These are phyloP conservation scores for Orussus abietinus DNA, from an alignment of 1,140 invertebrate species.

Conservation along the genomic window DNA sequence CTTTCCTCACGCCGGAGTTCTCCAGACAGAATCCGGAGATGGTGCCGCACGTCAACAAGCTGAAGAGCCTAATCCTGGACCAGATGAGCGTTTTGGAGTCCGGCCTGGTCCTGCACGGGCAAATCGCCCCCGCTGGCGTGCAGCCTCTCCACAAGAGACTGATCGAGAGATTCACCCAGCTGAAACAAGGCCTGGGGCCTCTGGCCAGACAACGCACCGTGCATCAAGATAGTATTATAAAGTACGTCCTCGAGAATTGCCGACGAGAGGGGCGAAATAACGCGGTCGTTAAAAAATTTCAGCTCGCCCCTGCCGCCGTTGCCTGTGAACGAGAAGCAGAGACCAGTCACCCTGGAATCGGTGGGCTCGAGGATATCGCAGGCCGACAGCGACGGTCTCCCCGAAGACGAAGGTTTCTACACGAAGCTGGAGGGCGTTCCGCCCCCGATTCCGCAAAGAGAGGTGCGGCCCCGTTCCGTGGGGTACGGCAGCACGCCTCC, in stretches of 20 bases:
- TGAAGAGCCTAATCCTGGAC: slow-evolving; percentile 73
- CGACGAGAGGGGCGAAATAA: too few species aligned
- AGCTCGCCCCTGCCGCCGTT: slow-evolving; percentile 70
- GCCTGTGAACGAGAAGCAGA: slow-evolving; percentile 58
- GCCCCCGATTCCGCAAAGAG: slow-evolving; percentile 59
- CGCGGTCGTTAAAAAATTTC: too few species aligned
- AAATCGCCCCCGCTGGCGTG: slow-evolving; percentile 75
- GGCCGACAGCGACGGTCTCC: slow-evolving; percentile 37
- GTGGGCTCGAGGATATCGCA: slow-evolving; percentile 36
- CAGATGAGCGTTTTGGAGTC: slow-evolving; percentile 77
- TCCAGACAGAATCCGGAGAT: slow-evolving; percentile 70
- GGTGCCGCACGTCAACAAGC: slow-evolving; percentile 67
- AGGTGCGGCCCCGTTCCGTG: slow-evolving; percentile 56
- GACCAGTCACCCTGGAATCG: slow-evolving; percentile 39
- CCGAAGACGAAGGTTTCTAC: slow-evolving; percentile 48
- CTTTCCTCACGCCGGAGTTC: slow-evolving; percentile 84
- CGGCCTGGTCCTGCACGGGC: slow-evolving; percentile 75
- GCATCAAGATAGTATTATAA: slow-evolving; percentile 69
- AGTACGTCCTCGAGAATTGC: slow-evolving; percentile 60
- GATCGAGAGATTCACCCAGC: slow-evolving; percentile 77
- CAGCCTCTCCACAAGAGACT: slow-evolving; percentile 83
- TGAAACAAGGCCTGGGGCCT: slow-evolving; percentile 68
- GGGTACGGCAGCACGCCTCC: slow-evolving; percentile 56
- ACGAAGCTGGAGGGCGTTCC: slow-evolving; percentile 47
- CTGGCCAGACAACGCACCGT: slow-evolving; percentile 62